Conservation (phyloP, 2,888 invertebrate species). For the Drosophila buzzatii region DNA sequence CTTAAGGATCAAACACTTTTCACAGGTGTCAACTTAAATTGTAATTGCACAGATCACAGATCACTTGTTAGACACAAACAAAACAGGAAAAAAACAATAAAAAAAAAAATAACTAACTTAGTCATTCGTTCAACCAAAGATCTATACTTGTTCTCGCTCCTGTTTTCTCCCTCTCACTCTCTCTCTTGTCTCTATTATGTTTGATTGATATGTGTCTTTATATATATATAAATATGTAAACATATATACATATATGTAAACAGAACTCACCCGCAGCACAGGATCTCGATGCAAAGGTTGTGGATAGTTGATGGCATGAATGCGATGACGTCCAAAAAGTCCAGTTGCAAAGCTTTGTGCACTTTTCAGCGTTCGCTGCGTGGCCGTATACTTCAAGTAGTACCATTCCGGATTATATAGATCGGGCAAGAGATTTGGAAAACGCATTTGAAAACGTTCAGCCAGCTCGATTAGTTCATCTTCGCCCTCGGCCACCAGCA, state of each 20-base stretch:
- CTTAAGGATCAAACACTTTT: neutral
- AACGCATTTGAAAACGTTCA: slow-evolving; percentile 90
- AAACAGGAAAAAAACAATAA: neutral
- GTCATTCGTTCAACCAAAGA: neutral
- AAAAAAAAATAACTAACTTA: neutral
- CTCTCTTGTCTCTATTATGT: neutral
- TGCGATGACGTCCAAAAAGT: slow-evolving; percentile 89
- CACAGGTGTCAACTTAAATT: neutral
- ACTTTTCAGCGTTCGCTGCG: slow-evolving; percentile 91
- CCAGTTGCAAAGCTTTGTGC: slow-evolving; percentile 91
- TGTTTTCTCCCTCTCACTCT: neutral
- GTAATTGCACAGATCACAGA: neutral
- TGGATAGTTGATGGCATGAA: slow-evolving; percentile 88
- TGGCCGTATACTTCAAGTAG: slow-evolving; percentile 92
- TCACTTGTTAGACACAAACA: neutral
- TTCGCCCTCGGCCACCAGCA: slow-evolving; percentile 90
- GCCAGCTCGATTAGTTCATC: slow-evolving; percentile 91
- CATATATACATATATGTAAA: neutral
- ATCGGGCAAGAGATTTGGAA: slow-evolving; percentile 88
- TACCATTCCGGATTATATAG: slow-evolving; percentile 86
- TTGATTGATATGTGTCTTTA: neutral
- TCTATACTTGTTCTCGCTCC: neutral
- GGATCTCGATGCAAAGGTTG: slow-evolving; percentile 88
- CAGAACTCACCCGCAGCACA: slow-evolving; percentile 88
- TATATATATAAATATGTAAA: neutral